Percentiles rank a stretch among this genome's conserved stretches.
phyloP scores from a whole-genome alignment of 2,113 vertebrate species.

The Gorsachius goisagi region DNA sequence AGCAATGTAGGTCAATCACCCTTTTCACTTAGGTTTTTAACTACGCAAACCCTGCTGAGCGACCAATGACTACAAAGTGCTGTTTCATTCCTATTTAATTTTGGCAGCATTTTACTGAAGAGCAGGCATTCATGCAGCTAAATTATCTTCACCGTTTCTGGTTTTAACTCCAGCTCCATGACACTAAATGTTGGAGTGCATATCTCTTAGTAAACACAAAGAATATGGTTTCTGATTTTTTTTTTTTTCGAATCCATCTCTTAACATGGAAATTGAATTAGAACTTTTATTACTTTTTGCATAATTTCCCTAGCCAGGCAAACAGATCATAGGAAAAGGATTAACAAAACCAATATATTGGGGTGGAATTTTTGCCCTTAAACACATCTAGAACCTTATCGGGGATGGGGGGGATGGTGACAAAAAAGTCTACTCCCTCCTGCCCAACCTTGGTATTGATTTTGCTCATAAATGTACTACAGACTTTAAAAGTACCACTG shows the following conservation, averaged over 20 bases:
- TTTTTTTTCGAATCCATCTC: background rate
- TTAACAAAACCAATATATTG: background rate
- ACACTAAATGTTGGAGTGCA: constrained; percentile 52
- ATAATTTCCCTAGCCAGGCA: constrained; percentile 43
- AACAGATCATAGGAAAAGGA: background rate
- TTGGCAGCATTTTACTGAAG: constrained; percentile 72
- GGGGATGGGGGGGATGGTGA: background rate
- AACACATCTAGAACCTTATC: background rate
- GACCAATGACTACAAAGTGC: constrained; percentile 75
- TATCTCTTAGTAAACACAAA: constrained; percentile 68
- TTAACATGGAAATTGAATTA: constrained; percentile 65
- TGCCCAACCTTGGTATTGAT: background rate
- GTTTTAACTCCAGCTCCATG: constrained; percentile 60
- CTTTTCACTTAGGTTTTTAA: constrained; percentile 76
- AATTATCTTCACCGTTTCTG: constrained; percentile 67
- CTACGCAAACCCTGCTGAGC: constrained; percentile 72
- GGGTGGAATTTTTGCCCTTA: background rate
- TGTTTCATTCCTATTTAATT: constrained; percentile 74
- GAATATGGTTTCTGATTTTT: constrained; percentile 14
- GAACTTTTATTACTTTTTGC: constrained; percentile 52
- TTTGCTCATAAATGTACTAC: background rate
- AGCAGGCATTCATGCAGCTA: constrained; percentile 69
- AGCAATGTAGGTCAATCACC: constrained; percentile 76
- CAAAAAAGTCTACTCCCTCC: background rate
- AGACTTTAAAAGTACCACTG: background rate